Percentiles rank a stretch among this genome's conserved stretches.
Evolutionary conservation across 1,140 invertebrate species (phyloP).

Genomic region (Brachystomella parvula): DNA sequence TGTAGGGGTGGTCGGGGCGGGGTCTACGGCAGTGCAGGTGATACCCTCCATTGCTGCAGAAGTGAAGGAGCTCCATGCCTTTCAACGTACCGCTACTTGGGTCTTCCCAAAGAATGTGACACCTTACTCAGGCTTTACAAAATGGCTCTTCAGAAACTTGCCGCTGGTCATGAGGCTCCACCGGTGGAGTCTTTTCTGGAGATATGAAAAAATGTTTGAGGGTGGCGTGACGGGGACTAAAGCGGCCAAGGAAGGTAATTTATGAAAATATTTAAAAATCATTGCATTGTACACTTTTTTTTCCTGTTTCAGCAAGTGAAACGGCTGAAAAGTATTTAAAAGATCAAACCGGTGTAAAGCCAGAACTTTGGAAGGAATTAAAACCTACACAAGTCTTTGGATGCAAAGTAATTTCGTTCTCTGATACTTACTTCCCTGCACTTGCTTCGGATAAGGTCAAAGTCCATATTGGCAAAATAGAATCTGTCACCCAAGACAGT

Average conservation of each 20-base stretch:
- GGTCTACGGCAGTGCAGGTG: slow-evolving; percentile 5
- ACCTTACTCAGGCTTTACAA: neutral
- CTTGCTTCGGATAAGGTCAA: neutral
- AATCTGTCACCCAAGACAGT: neutral
- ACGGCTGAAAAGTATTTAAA: neutral
- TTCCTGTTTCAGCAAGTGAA: neutral
- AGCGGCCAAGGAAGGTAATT: slow-evolving; percentile 7
- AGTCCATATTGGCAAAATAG: neutral
- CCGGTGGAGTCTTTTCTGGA: slow-evolving; percentile 6
- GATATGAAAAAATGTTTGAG: neutral
- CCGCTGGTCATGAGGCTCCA: neutral
- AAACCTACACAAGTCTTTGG: neutral
- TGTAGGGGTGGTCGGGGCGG: slow-evolving; percentile 22
- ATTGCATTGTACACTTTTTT: neutral
- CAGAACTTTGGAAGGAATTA: neutral
- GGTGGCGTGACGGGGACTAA: neutral
- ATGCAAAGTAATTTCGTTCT: neutral
- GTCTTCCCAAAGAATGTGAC: neutral
- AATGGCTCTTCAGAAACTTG: neutral
- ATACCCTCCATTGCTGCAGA: neutral
- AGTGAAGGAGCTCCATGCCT: slow-evolving; percentile 5
- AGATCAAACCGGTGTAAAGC: neutral
- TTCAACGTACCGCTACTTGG: neutral
- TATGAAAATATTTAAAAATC: neutral
- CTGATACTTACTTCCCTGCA: neutral